Evolutionary conservation across 1,140 invertebrate genomes (phyloP).

Genomic region (Babylonia areolata): DNA sequence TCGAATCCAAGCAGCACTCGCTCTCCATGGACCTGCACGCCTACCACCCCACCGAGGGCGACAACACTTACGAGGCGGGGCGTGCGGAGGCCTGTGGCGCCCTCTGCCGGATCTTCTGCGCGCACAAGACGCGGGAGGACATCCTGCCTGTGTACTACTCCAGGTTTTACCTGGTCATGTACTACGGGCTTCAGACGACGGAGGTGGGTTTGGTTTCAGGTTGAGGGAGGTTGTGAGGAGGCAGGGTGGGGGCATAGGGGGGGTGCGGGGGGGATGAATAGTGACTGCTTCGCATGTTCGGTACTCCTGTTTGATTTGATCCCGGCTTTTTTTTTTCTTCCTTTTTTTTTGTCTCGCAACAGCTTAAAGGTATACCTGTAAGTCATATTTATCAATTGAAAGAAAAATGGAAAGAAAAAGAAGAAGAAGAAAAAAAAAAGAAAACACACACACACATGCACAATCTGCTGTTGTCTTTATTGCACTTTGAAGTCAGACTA

Average conservation of each 20-base stretch:
- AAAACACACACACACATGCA: too few relatives aligned
- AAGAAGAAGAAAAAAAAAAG: too few relatives aligned
- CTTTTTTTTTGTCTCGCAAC: too few relatives aligned
- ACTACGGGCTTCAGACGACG: conserved; percentile 87
- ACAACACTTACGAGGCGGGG: conserved; percentile 80
- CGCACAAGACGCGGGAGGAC: conserved; percentile 96
- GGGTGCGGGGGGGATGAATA: too few relatives aligned
- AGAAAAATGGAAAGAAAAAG: too few relatives aligned
- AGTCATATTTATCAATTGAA: background rate
- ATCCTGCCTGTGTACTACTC: conserved; percentile 96
- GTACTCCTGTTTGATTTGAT: too few relatives aligned
- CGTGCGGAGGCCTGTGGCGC: conserved; percentile 96
- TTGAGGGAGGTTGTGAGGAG: background rate
- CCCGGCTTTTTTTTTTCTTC: too few relatives aligned
- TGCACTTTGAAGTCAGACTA: too few relatives aligned
- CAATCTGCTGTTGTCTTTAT: background rate
- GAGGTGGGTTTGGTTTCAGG: conserved; percentile 52
- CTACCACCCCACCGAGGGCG: conserved; percentile 42
- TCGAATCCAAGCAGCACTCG: conserved; percentile 62
- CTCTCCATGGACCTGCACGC: conserved; percentile 55
- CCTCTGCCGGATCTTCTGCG: conserved; percentile 95
- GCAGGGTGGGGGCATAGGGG: too few relatives aligned
- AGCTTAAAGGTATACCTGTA: background rate
- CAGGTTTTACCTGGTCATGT: conserved; percentile 93
- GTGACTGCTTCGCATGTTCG: too few relatives aligned